Base-by-base conservation (phyloP, 2,888 invertebrate species). In the Nomada lathburiana region DNA sequence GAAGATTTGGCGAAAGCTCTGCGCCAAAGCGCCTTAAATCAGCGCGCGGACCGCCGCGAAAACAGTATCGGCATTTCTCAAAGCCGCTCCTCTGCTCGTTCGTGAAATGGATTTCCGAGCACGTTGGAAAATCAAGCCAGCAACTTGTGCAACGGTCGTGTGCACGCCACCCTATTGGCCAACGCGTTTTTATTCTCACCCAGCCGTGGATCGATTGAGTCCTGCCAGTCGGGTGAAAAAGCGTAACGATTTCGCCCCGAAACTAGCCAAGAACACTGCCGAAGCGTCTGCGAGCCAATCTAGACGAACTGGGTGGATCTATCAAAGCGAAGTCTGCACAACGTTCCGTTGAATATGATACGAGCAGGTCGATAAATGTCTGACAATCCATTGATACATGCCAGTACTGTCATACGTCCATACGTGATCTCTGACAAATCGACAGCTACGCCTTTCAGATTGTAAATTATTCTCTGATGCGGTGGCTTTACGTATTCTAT, bases 31-130 rank as follows among this genome's bases (percentile, higher is more conserved):
- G 71, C 29, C 55, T 81, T 82, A 77, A 83, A 77, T 62, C 81
- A 73, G 47, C 62, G 53, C 18, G 26, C 57, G 9, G 42, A 69
- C 59, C 47, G n/a, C 52, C 44, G n/a, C 73, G 69, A 63, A 73
- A 83, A 83, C 81, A 83, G 74, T 83, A 76, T 81, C 81, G 81
- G 53, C 70, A 69, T 73, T 73, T 67, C 76, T 71, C 72, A 26
- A 67, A 63, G 64, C 53, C 20, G 73, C 50, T 26, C 53, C 63
- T 53, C 72, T 63, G 50, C 26, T 60, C 59, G 50, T 13, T 68
- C 47, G 67, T 55, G 81, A 69, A 82, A 76, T 80, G 64, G 75
- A 76, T 76, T 76, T 74, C 76, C 72, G 68, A 72, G 81, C 55
- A 70, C 73, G 62, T 26, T 67, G 64, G 70, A 69, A 65, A 70